These are phyloP conservation scores for Orthonyx spaldingii DNA, from an alignment of 2,113 vertebrate species.

Conservation along the genomic window DNA sequence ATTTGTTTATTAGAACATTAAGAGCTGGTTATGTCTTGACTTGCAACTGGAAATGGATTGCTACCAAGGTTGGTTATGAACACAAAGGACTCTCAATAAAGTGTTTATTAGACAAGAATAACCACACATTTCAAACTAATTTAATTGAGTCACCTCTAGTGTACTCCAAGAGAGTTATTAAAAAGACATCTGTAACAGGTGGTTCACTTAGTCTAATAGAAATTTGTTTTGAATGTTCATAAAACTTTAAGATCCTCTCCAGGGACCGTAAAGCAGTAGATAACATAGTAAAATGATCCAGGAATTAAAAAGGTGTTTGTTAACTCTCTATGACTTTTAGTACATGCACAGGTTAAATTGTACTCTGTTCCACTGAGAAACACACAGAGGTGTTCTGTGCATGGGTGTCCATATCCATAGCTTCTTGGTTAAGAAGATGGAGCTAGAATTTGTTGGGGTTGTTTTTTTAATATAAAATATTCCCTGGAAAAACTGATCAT, in stretches of 20 bases:
- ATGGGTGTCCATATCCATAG: neutral
- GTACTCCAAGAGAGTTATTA: slow-evolving; percentile 23
- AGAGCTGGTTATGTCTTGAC: slow-evolving; percentile 52
- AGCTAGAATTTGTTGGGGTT: neutral
- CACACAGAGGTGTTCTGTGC: neutral
- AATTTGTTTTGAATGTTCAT: slow-evolving; percentile 17
- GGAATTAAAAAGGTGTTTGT: slow-evolving; percentile 1
- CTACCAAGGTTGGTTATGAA: slow-evolving; percentile 44
- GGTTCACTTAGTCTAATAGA: slow-evolving; percentile 19
- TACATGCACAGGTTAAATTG: neutral
- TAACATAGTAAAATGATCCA: slow-evolving; percentile 22
- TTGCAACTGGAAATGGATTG: slow-evolving; percentile 59
- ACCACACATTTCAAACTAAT: slow-evolving; percentile 46
- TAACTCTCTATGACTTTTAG: neutral
- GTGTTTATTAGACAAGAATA: slow-evolving; percentile 58
- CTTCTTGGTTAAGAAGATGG: neutral
- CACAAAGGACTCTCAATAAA: slow-evolving; percentile 27
- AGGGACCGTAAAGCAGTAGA: neutral
- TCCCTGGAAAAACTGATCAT: neutral
- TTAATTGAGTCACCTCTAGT: slow-evolving; percentile 39
- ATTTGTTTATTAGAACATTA: slow-evolving; percentile 71
- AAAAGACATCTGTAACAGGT: slow-evolving; percentile 39
- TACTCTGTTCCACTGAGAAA: neutral
- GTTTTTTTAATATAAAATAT: neutral
- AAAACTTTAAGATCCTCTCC: slow-evolving; percentile 44